Base-by-base conservation (phyloP, 2,888 invertebrate genomes). In the Rhyacophila evoluta region DNA sequence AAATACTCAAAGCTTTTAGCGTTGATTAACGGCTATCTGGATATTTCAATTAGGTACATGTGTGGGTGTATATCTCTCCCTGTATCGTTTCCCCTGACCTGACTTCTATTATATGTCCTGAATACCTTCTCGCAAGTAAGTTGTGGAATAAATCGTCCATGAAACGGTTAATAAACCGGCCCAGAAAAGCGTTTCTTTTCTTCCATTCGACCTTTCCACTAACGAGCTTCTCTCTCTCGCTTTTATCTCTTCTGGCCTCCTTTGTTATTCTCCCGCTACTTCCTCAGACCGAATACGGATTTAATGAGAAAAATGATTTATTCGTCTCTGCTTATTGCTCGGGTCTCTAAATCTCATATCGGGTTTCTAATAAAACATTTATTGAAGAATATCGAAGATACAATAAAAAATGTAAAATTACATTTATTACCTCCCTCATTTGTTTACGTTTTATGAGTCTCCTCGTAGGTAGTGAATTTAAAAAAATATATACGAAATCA, bases 221-320 rank as follows among this genome's bases (percentile, higher is more conserved):
- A 55, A 55, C 55, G 55, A 55, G 55, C 12, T 19, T 10, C 55
- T 19, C 55, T 55, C 55, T 1, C 55, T 19, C 19, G 19, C 55
- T 55, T 55, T 25, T 19, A 19, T 19, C 19, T 55, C 15, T 12
- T 1, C 55, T 2, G 19, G 10, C 15, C 25, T 19, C 8, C 8
- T 8, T 55, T 25, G 2, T 15, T 55, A 10, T 6, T 19, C 8
- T 10, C 8, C 55, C 19, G 8, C 25, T 1, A 19, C 25, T 55
- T 8, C 55, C 55, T 12, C 55, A 12, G 5, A 19, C 55, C 55
- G 19, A 19, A 25, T 55, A 55, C 55, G 12, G 55, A 19, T 19
- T 55, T 55, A 55, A 55, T 55, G 55, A 55, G 19, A 55, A 55
- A 55, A 55, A 55, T 55, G 55, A 55, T 55, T 55, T 55, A 55